Evolutionary conservation across 92 coral and sea anemone genomes (phyloP), one percentile per base, ranked within the genome.

Genomic region (Umimayanthus kanabou): DNA sequence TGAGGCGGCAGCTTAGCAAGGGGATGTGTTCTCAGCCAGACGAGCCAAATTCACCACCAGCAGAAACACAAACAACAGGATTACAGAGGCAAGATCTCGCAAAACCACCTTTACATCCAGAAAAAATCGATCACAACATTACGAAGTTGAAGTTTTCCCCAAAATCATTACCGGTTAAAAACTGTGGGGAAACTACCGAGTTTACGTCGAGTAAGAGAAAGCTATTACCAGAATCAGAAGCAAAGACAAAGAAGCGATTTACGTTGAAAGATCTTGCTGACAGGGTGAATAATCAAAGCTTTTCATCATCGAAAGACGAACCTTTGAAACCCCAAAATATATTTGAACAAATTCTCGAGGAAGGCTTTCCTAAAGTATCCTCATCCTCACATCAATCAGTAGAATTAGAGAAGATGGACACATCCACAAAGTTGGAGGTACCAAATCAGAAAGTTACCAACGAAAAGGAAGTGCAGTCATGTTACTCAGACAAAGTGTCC

Each of bases 1-100:
- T 83, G 64, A 83, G 87, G 18, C 79, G 77, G 23, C 87, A 83
- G 18, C 78, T 25, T 3, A 43, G 39, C 6, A 47, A 33, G 13
- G 87, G 87, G n/a, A 45, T 22, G 15, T 39, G 13, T 66, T 83
- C 65, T 26, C 53, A 13, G 64, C 55, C 67, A 9, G 40, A 15
- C 40, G 65, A 9, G 6, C 65, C 57, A 70, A 81, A 66, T 15
- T 26, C 30, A 6, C 39, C 23, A 39, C 74, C 23, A 22, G 33
- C 37, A 1, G 33, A 37, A 45, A 69, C 77, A 45, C 29, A 45
- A 10, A 10, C 3, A n/a, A 8, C 79, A 20, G 79, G 14, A 10
- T 8, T 4, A 75, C 9, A n/a, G 18, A 53, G 47, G 37, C 64
- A 78, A 49, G 61, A 49, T 53, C 23, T 5, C 61, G 11, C 42